Base-by-base conservation (phyloP, 2,797 vertebrate species). In the Melanotaenia pygmaea region DNA sequence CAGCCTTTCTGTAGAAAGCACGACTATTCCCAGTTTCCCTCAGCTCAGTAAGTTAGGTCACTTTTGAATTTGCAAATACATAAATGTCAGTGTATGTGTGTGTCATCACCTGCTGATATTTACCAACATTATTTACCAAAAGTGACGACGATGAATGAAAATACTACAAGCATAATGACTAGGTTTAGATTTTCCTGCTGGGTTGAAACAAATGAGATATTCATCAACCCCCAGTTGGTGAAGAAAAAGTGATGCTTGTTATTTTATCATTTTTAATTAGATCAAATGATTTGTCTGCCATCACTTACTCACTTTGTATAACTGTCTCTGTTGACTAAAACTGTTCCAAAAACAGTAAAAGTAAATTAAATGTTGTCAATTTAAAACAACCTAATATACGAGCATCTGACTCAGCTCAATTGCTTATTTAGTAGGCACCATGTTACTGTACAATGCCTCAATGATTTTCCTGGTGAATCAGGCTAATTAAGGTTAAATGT, bases 61-160 rank as follows among this genome's bases (percentile, higher is more conserved):
- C 22, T 51, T 51, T 12, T 3, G 10, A 51, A 51, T n/a, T 6
- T 20, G 6, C 43, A 20, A 45, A 51, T 30, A 30, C 30, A 30
- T 3, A 30, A 30, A 30, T 30, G 30, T 30, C 45, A 20, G 18
- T 51, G 38, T 11, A 11, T 50, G 24, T 35, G n/a, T 20, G 57
- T 69, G n/a, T 22, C 58, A 70, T 61, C 20, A 54, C 30, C 20
- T 54, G 59, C 18, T 26, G 14, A 50, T 43, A 3, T 69, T 72
- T 62, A n/a, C 1, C 5, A 60, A 38, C 14, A 67, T 34, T 59
- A 59, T 34, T 37, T 26, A 5, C 30, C 26, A 59, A 54, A 30
- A 13, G 13, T 22, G 28, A 59, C 24, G 26, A 60, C 14, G 56
- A 64, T 60, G 64, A 24, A 51, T 32, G 30, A 28, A 53, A 61